phyloP scores from a whole-genome alignment of 2,113 vertebrate genomes.

The Pontoporia blainvillei region DNA sequence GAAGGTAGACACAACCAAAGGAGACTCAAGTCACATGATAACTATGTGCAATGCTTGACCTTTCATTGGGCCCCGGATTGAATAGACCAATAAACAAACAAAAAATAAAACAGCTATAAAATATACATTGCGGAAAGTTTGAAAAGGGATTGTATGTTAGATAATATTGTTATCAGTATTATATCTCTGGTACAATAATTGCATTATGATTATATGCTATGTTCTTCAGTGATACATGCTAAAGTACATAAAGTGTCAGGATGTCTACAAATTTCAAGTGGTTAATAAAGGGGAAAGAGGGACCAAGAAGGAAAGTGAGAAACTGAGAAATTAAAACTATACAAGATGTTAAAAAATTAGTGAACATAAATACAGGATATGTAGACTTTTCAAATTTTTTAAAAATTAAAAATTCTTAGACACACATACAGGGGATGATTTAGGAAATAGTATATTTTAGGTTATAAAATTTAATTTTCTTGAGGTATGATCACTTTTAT shows the following conservation, averaged over 20 bases:
- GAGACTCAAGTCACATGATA: not conserved
- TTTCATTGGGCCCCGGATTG: not conserved
- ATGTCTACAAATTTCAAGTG: not conserved
- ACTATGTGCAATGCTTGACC: rapidly evolving
- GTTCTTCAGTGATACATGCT: not conserved
- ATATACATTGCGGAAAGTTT: not conserved
- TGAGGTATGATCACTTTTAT: not conserved
- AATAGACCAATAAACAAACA: not conserved
- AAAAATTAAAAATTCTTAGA: not conserved
- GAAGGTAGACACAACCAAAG: not conserved
- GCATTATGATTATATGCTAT: not conserved
- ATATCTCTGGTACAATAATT: not conserved
- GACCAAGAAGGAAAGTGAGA: not conserved
- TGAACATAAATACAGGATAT: not conserved
- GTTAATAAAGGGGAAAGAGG: not conserved
- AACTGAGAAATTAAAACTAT: not conserved
- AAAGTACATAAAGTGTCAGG: not conserved
- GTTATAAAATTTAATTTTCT: not conserved
- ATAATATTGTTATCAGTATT: not conserved
- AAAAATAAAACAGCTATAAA: not conserved
- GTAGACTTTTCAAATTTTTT: not conserved
- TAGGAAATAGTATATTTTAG: not conserved
- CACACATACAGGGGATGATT: rapidly evolving
- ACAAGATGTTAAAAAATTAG: not conserved
- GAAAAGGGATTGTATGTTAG: not conserved